These are phyloP conservation scores for Pseudobourletiella spinata DNA, from an alignment of 1,140 invertebrate genomes.

Conservation along the genomic window DNA sequence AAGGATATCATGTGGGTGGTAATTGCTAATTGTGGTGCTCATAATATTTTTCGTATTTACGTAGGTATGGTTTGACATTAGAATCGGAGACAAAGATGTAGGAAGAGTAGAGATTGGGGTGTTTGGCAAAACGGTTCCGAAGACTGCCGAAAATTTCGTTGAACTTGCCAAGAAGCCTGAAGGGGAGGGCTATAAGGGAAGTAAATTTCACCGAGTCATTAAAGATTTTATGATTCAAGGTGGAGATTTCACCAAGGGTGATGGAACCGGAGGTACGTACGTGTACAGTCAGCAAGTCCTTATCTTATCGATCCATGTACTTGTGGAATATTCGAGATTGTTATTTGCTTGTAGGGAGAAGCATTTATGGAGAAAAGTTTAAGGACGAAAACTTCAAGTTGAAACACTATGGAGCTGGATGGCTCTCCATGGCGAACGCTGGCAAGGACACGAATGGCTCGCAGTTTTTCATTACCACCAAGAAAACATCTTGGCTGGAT, in stretches of 20 bases:
- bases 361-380: constrained; percentile 90
- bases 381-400: constrained; percentile 96
- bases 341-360: constrained; percentile 54
- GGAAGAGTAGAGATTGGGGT: constrained; percentile 86
- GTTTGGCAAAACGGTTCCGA: constrained; percentile 90
- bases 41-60: constrained; percentile 17
- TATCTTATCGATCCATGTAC: neutral
- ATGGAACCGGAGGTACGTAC: constrained; percentile 73
- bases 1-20: too few species aligned
- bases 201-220: constrained; percentile 84
- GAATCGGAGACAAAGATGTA: constrained; percentile 63
- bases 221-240: constrained; percentile 94
- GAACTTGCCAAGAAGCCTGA: constrained; percentile 69
- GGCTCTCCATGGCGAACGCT: constrained; percentile 44
- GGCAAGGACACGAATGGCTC: constrained; percentile 96
- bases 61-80: constrained; percentile 91
- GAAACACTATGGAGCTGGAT: constrained; percentile 71
- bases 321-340: neutral
- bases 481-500: constrained; percentile 89
- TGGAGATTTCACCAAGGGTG: constrained; percentile 81
- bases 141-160: constrained; percentile 86
- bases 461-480: constrained; percentile 94
- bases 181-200: constrained; percentile 40
- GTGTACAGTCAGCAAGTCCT: too few species aligned
- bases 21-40: too few species aligned